Base-by-base conservation (phyloP, 2,113 vertebrate genomes). In the Nyctereutes procyonoides region DNA sequence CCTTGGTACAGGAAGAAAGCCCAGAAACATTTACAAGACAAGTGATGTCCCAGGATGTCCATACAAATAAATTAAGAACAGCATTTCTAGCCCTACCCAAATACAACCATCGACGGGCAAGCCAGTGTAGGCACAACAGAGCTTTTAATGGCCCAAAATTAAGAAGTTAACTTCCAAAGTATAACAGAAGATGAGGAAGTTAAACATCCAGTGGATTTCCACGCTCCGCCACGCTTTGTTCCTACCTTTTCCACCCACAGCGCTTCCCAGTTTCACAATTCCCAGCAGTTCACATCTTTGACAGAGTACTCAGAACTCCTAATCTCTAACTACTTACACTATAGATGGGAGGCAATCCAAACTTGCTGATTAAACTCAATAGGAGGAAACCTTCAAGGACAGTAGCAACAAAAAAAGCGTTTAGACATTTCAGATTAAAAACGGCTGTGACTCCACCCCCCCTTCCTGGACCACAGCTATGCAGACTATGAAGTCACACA, bases 301-400 rank as follows among this genome's bases (percentile, higher is more conserved):
- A 86, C 3, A 79, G 11, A 67, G 35, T 35, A 67, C 67, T 93
- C 43, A 85, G 51, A 94, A 73, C 89, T 71, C 63, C 92, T 93
- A 89, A 82, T 81, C 32, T 88, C 76, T 65, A 67, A 19, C 32
- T 53, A 15, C 38, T 89, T 11, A 71, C 73, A 87, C 26, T 48
- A 48, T 0, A 83, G 82, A 93, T 76, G 17, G 51, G 56, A 88
- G 30, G 60, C 55, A 67, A 97, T 71, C 62, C 84, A 95, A 63
- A 58, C 20, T 32, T 51, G 88, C 53, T 74, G 60, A 90, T 81
- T 82, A 95, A 97, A 97, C 83, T 89, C 83, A 93, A 71, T 8
- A 60, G 71, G 43, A 81, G 93, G 32, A 95, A 67, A 89, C 13
- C 77, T 71, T 53, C 83, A 67, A 90, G 35, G 65, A 71, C 55